Base-by-base conservation (phyloP, 2,113 vertebrate species). In the Paratilapia polleni region DNA sequence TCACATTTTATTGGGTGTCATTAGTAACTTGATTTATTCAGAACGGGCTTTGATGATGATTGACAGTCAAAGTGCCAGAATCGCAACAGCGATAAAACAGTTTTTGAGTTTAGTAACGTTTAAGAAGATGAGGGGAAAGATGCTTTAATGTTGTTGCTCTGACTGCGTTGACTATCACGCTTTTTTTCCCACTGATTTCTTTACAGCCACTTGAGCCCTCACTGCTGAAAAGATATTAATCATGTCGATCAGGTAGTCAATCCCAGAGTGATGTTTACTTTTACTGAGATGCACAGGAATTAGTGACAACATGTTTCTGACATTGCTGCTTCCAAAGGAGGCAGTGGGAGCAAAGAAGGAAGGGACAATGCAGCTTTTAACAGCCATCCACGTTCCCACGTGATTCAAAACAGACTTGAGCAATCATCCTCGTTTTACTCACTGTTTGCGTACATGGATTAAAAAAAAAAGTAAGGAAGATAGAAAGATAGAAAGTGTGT, bases 401-500 rank as follows among this genome's bases (percentile, higher is more conserved):
- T 92, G 89, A 89, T 82, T 81, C 77, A 88, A 84, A 91, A 83
- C 84, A 88, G 90, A 93, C 83, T 93, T 70, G 38, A 92, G 78
- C 89, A 90, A 86, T 92, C 85, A 57, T 92, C 81, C 87, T 92
- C 77, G 2, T 81, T 90, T 85, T 80, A 60, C 89, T 86, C 22
- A 6, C 70, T 77, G 43, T 88, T 63, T 38, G 3, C 24, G 56
- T 59, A 80, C 57, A 78, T 60, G 80, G 64, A 84, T 81, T 49
- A 60, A 90, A 89, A 91, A 86, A 49, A 22, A 28, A 81, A 91
- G 77, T 57, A 68, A 56, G 79, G 47, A 13, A 84, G 90, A 89
- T 77, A 86, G 89, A 90, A 77, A 90, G 88, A 91, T 87, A 88
- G 80, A 88, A 56, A 84, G 89, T 89, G 90, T 91, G 87, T 92